Evolutionary conservation across 2,797 vertebrate species (phyloP).

Genomic region (Iguana delicatissima): DNA sequence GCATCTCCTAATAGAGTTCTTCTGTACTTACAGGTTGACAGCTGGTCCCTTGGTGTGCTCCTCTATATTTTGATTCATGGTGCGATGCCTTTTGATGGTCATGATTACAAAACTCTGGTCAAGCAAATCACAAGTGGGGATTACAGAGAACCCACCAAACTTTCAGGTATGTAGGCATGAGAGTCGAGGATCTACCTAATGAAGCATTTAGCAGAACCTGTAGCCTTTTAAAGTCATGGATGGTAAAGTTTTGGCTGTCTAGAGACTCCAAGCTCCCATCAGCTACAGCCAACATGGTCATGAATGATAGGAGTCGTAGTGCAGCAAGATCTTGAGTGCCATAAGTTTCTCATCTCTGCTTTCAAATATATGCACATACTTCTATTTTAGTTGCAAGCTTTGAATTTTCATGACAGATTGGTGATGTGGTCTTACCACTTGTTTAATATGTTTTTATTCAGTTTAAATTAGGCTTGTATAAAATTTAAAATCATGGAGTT

Average conservation of each 20-base stretch:
- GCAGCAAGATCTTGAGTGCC: neutral
- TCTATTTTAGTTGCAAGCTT: neutral
- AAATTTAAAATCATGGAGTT: too few species aligned
- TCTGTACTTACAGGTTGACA: conserved; percentile 88
- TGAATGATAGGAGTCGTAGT: neutral
- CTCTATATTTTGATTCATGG: conserved; percentile 95
- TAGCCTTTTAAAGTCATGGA: neutral
- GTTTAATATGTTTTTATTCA: too few species aligned
- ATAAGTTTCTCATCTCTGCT: neutral
- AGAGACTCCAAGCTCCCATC: neutral
- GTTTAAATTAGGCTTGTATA: too few species aligned
- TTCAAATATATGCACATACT: neutral
- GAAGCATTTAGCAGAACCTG: neutral
- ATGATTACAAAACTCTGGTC: conserved; percentile 90
- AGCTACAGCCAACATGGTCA: neutral
- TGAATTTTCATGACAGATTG: neutral
- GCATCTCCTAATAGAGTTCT: neutral
- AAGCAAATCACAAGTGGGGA: conserved; percentile 93
- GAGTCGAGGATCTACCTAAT: neutral
- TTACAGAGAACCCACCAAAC: conserved; percentile 90
- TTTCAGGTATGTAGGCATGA: conserved; percentile 85
- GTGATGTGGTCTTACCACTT: neutral
- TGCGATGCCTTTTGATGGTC: conserved; percentile 95
- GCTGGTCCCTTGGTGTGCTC: conserved; percentile 96
- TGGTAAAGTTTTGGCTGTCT: neutral